Evolutionary conservation across 2,888 invertebrate species (phyloP).

Genomic region (Cylloceria caligata): DNA sequence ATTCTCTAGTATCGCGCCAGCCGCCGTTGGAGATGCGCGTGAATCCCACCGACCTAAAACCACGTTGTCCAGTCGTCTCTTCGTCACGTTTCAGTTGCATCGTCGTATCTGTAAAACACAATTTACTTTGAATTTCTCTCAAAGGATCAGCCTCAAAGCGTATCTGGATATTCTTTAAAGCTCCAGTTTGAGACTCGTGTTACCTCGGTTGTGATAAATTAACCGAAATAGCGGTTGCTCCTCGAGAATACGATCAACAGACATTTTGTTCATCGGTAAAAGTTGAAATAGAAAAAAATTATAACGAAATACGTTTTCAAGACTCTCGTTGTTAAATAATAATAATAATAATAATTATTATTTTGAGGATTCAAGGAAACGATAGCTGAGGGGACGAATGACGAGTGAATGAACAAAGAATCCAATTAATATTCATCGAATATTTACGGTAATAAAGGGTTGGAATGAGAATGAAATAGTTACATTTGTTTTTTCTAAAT

Average conservation of each 20-base stretch:
- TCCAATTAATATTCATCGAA: background rate
- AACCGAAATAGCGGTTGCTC: background rate
- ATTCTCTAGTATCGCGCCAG: slow-evolving; percentile 82
- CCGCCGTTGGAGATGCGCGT: slow-evolving; percentile 79
- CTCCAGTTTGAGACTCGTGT: background rate
- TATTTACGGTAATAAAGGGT: background rate
- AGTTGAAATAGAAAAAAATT: background rate
- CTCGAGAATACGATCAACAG: background rate
- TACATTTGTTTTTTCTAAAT: background rate
- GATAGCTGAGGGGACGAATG: background rate
- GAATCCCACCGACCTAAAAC: slow-evolving; percentile 27
- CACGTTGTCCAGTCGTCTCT: slow-evolving; percentile 22
- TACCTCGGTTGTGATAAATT: background rate
- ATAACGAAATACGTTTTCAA: background rate
- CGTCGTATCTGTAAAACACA: background rate
- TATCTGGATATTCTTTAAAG: background rate
- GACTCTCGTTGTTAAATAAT: background rate
- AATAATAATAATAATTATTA: background rate
- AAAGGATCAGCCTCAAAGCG: background rate
- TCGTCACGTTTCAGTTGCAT: slow-evolving; percentile 28
- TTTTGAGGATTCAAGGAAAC: background rate
- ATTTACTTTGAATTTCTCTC: background rate
- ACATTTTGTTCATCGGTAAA: too few relatives aligned
- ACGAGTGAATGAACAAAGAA: background rate
- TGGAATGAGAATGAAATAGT: background rate